Percentiles rank a stretch among this genome's conserved stretches.
Conservation (phyloP, 1,140 invertebrate genomes). For the Campodea augens region DNA sequence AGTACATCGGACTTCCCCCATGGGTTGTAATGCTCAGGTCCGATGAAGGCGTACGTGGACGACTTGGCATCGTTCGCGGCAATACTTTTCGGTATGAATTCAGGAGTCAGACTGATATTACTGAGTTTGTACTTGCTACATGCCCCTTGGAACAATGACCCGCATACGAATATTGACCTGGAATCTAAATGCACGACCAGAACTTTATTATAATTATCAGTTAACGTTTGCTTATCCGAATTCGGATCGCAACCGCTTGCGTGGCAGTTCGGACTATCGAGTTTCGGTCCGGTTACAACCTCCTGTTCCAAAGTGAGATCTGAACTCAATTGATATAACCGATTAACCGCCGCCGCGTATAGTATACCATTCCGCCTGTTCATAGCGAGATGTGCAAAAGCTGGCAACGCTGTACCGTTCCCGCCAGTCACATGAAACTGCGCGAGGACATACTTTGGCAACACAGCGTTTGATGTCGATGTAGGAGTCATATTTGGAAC, state of each 20-base stretch:
- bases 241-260: conserved; percentile 49
- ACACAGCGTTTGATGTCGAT: too few species aligned
- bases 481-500: too few species aligned
- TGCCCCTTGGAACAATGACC: conserved; percentile 68
- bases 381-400: conserved; percentile 40
- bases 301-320: conserved; percentile 46
- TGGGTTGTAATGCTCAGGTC: conserved; percentile 61
- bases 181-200: conserved; percentile 67
- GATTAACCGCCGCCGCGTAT: conserved; percentile 66
- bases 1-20: conserved; percentile 60
- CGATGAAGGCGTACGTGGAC: conserved; percentile 86
- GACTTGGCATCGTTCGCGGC: conserved; percentile 80
- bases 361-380: conserved; percentile 37
- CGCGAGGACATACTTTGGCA: too few species aligned
- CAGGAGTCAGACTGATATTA: conserved; percentile 53
- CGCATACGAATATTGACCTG: conserved; percentile 64
- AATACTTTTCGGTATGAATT: conserved; percentile 56
- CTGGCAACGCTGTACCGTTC: too few species aligned
- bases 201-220: conserved; percentile 80
- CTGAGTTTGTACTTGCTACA: conserved; percentile 65
- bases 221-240: conserved; percentile 41
- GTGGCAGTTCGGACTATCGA: conserved; percentile 72
- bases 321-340: conserved; percentile 56
- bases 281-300: conserved; percentile 50
- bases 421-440: too few species aligned